Base-by-base conservation (phyloP, 2,797 vertebrate genomes). In the Leontocebus nigricollis region DNA sequence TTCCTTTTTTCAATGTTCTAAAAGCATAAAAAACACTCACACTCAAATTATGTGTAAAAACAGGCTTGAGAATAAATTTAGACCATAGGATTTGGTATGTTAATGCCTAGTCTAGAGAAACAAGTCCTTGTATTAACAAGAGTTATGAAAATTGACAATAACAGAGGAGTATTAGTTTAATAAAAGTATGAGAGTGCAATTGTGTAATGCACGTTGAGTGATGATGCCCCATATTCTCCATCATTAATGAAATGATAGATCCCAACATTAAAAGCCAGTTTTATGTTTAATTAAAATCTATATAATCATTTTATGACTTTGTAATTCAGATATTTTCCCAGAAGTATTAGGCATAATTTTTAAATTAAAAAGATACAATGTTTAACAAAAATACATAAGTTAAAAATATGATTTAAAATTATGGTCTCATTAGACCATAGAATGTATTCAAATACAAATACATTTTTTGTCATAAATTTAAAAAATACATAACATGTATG, bases 371-470 rank as follows among this genome's bases (percentile, higher is more conserved):
- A 70, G 17, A 52, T 39, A 50, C 8, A 15, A 46, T 79, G 3
- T 30, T 90, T 17, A 92, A 67, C 52, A 79, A 88, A 92, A 73
- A 50, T 44, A 26, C 8, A 19, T 55, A 39, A 50, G 10, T 8
- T 64, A 82, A 88, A 85, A 90, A 39, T 52, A 7, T 50, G 15
- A 59, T 57, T 89, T 92, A 81, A 93, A 76, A 2, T 33, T 48
- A 24, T 64, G 2, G 1, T 87, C 11, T 44, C 11, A 20, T 57
- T 57, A 88, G 3, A 70, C 30, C 1, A n/a, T 44, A 93, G 10
- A 72, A 76, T 59, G 15, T 41, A 59, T 59, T 76, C 4, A 87
- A 92, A 81, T 26, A 81, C 27, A 48, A 93, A 61, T 41, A 83
- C 39, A 73, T 77, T 36, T 70, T 75, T 15, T 84, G 2, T 87